Evolutionary conservation across 2,113 vertebrate genomes (phyloP), one percentile per base, ranked within the genome.

Genomic region (Stegostoma tigrinum): DNA sequence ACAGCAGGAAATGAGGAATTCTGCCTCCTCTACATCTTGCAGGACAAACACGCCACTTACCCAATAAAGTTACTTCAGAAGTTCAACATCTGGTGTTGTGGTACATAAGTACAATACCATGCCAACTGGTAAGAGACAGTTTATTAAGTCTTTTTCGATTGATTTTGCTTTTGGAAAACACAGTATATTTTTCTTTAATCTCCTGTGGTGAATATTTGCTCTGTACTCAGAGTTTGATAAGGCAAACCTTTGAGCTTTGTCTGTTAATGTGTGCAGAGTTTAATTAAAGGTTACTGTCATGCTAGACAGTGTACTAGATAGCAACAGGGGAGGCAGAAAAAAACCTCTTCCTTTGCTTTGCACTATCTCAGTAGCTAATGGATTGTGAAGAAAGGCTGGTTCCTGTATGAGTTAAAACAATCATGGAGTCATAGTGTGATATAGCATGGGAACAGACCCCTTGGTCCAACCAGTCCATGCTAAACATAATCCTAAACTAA

Each of bases 141-240:
- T 95, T 95, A 48, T 72, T 95, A 95, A 95, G 94, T 52, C 68
- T 34, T 30, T 95, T 95, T 72, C 75, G 94, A 95, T 72, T 95
- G 94, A 95, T 72, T 95, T 95, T 95, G 48, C 94, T 72, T 72
- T 27, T 34, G 38, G 42, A 95, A 42, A 45, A 48, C 12, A 15
- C 45, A 75, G 34, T 48, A 14, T 42, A 72, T 95, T 72, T 90
- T 52, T 75, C 94, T 72, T 72, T 72, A 45, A 95, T 27, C 94
- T 95, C 94, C 94, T n/a, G 24, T 48, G 68, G 94, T 72, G 68
- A 52, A 38, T 94, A 94, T 94, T 94, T 94, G 66, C 66, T 48
- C 38, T 23, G 12, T 66, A 27, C 67, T 45, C 94, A 95, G 94
- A 27, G 72, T 95, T 72, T 45, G 94, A 72, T 72, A 48, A 27